These are phyloP conservation scores for Linnaemya tessellans DNA, from an alignment of 2,888 invertebrate genomes.

Conservation along the genomic window DNA sequence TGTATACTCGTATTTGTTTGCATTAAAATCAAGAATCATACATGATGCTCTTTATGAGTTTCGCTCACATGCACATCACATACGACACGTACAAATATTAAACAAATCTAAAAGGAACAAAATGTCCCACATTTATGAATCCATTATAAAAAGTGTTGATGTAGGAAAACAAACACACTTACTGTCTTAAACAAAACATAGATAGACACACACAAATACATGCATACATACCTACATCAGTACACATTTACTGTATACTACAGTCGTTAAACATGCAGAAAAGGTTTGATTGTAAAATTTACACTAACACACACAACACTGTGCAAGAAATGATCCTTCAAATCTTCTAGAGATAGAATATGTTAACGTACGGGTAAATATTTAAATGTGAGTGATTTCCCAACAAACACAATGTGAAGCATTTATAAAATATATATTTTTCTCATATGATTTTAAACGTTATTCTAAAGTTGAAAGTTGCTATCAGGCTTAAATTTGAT, in stretches of 20 bases:
- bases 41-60: constrained; percentile 4
- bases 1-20: too few species aligned
- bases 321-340: neutral
- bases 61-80: constrained; percentile 53
- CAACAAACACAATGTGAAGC: neutral
- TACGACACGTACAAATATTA: constrained; percentile 61
- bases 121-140: constrained; percentile 59
- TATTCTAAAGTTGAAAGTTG: too few species aligned
- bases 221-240: too few species aligned
- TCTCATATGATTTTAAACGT: too few species aligned
- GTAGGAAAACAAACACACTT: constrained; percentile 28
- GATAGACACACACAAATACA: neutral
- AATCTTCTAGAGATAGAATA: constrained; percentile 6
- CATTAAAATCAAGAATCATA: neutral
- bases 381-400: neutral
- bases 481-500: too few species aligned
- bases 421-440: too few species aligned
- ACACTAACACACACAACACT: neutral
- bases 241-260: neutral
- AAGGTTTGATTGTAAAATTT: constrained; percentile 18
- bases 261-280: constrained; percentile 13
- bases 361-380: constrained; percentile 15
- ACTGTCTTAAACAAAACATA: neutral
- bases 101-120: constrained; percentile 47
- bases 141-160: constrained; percentile 63